These are phyloP conservation scores for Parazoanthus darwini DNA, from an alignment of 92 coral and sea anemone genomes.

Conservation along the genomic window DNA sequence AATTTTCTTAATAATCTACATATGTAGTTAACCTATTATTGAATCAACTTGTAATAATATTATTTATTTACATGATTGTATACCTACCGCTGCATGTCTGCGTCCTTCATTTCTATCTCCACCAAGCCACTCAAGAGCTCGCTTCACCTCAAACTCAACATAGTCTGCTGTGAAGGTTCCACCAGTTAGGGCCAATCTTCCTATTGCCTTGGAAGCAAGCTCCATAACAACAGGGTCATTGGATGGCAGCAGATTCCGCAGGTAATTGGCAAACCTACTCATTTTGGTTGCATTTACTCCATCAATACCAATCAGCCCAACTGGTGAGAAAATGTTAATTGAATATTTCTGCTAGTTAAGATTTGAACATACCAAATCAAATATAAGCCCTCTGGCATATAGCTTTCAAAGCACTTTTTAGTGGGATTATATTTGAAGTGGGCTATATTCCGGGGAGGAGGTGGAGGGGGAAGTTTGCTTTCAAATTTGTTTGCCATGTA, in stretches of 20 bases:
- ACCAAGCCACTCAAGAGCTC: slow-evolving; percentile 97
- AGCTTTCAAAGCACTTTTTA: no score
- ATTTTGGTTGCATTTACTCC: slow-evolving; percentile 96
- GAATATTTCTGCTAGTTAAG: neutral
- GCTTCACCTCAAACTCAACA: slow-evolving; percentile 96
- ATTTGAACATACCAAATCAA: no score
- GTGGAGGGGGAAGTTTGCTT: no score
- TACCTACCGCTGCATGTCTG: slow-evolving; percentile 94
- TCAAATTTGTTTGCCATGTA: no score
- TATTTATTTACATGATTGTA: neutral
- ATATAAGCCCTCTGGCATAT: no score
- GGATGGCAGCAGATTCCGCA: slow-evolving; percentile 91
- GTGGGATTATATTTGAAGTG: no score
- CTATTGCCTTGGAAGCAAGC: slow-evolving; percentile 98
- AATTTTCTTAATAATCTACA: no score
- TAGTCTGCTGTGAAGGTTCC: slow-evolving; percentile 99
- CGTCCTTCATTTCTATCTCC: slow-evolving; percentile 96
- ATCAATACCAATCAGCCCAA: slow-evolving; percentile 92
- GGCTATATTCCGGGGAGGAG: no score
- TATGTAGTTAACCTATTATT: no score
- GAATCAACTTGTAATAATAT: neutral
- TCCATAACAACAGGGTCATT: slow-evolving; percentile 97
- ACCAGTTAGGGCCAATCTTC: slow-evolving; percentile 90
- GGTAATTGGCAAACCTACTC: slow-evolving; percentile 95
- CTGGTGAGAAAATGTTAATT: slow-evolving; percentile 4